A percentile compares a stretch with the other conserved stretches of the same genome.
Conservation (phyloP, 2,888 invertebrate species). For the Xestia xanthographa region DNA sequence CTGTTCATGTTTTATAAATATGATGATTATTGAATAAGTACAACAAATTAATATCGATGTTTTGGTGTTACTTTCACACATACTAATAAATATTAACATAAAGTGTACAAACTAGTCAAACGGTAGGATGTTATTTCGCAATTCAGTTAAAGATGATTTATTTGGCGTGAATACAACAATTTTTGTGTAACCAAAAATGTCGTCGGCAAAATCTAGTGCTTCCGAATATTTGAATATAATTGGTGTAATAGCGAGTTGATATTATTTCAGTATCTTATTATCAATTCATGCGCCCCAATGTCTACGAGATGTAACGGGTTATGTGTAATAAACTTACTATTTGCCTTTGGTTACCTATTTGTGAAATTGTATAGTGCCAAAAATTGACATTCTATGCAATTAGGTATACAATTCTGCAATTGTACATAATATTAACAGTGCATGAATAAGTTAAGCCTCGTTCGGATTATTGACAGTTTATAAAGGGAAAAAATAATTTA, state of each 20-base stretch:
- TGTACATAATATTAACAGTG: constrained; percentile 37
- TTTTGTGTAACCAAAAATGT: constrained; percentile 48
- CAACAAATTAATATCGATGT: constrained; percentile 19
- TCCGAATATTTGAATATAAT: constrained; percentile 57
- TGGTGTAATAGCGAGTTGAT: constrained; percentile 23
- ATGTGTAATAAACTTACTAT: background rate
- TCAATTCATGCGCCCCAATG: constrained; percentile 4
- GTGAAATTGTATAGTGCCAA: constrained; percentile 76
- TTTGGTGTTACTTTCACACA: constrained; percentile 36
- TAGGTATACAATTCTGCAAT: constrained; percentile 67
- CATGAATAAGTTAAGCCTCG: constrained; percentile 17
- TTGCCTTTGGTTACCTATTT: constrained; percentile 27
- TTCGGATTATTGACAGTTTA: constrained; percentile 20
- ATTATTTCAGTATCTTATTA: constrained; percentile 15
- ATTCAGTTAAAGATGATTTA: constrained; percentile 24
- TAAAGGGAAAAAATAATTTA: background rate
- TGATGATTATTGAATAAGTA: constrained; percentile 31
- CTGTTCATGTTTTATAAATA: constrained; percentile 50
- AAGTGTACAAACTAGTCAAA: constrained; percentile 24
- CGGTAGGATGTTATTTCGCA: constrained; percentile 20
- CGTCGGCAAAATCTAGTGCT: constrained; percentile 67
- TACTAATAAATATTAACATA: constrained; percentile 1
- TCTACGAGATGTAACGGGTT: constrained; percentile 23
- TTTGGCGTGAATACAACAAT: constrained; percentile 33
- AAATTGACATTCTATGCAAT: constrained; percentile 65